Evolutionary conservation across 2,888 invertebrate genomes (phyloP), one percentile per base, ranked within the genome.

Genomic region (Apeira syringaria): DNA sequence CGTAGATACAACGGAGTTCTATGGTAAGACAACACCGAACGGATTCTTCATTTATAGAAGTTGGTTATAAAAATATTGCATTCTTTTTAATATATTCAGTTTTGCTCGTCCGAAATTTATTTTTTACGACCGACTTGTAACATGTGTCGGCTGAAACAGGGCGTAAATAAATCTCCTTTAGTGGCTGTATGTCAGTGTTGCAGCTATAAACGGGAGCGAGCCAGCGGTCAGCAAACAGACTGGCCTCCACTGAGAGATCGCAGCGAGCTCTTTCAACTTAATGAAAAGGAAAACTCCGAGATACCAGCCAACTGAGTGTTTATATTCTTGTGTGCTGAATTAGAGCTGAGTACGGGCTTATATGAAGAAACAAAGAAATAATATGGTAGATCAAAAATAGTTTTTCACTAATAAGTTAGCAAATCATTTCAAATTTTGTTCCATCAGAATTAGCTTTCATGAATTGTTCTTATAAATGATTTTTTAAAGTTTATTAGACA

Each of bases 91-190:
- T 24, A 15, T 30, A 9, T 25, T 38, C 31, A 38, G 6, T 47
- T 32, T 42, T 39, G 51, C 53, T 51, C 43, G 47, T 35, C 32
- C 39, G 47, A 60, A 60, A 56, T 57, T 57, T 59, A 54, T 49
- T 72, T 71, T 71, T 72, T 67, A 61, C 63, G 53, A 61, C 61
- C 54, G 50, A 68, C 55, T 68, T 64, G 63, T 61, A 64, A 55
- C 56, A 61, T 62, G 62, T 61, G 56, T 57, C 61, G 58, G 48
- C 64, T 63, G 59, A 64, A 70, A 73, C 68, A 71, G 72, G 74
- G 73, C 70, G 72, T 70, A 62, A 67, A 73, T 74, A 74, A 73
- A 72, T 74, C 67, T 73, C 62, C 59, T 73, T 68, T 74, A 73
- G 69, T 71, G 63, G 62, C 57, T 56, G 45, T 50, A 44, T 53